Percentiles rank a stretch among this genome's conserved stretches.
These are phyloP conservation scores for Zaprionus capensis DNA, from an alignment of 1,140 invertebrate genomes.

Conservation along the genomic window DNA sequence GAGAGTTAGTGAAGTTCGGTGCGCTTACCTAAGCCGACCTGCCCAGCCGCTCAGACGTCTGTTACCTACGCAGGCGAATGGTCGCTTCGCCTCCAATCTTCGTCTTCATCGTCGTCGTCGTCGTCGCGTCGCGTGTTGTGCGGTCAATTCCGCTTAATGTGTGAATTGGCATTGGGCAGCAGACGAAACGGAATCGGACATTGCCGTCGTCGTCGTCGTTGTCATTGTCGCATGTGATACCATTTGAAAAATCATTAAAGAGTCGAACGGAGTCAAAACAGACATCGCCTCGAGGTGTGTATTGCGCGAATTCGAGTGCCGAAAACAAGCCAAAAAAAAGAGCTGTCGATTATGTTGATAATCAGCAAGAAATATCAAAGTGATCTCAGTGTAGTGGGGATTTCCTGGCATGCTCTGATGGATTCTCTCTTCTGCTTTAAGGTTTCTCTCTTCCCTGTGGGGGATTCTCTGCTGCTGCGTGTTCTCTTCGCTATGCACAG, in stretches of 20 bases:
- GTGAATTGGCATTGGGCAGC: slow-evolving; percentile 33
- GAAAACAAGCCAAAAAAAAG: background rate
- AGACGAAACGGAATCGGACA: slow-evolving; percentile 19
- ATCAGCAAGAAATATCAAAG: background rate
- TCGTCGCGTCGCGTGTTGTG: slow-evolving; percentile 17
- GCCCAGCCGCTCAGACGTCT: slow-evolving; percentile 57
- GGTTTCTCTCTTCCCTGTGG: background rate
- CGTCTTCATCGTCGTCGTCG: background rate
- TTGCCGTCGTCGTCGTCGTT: background rate
- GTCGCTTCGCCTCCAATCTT: slow-evolving; percentile 32
- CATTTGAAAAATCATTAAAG: slow-evolving; percentile 13
- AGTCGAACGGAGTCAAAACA: slow-evolving; percentile 4
- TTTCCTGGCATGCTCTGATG: background rate
- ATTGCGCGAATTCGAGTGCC: slow-evolving; percentile 12
- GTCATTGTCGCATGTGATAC: slow-evolving; percentile 27
- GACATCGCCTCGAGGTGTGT: slow-evolving; percentile 11
- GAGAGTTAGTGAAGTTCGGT: background rate
- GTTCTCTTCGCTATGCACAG: background rate
- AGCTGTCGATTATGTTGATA: background rate
- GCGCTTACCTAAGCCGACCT: slow-evolving; percentile 28
- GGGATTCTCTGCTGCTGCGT: background rate
- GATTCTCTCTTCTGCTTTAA: background rate
- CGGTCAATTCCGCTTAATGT: slow-evolving; percentile 37
- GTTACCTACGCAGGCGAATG: slow-evolving; percentile 69
- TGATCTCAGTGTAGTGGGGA: background rate